Base-by-base conservation (phyloP, 2,797 vertebrate species). In the Toxotes lorentzi region DNA sequence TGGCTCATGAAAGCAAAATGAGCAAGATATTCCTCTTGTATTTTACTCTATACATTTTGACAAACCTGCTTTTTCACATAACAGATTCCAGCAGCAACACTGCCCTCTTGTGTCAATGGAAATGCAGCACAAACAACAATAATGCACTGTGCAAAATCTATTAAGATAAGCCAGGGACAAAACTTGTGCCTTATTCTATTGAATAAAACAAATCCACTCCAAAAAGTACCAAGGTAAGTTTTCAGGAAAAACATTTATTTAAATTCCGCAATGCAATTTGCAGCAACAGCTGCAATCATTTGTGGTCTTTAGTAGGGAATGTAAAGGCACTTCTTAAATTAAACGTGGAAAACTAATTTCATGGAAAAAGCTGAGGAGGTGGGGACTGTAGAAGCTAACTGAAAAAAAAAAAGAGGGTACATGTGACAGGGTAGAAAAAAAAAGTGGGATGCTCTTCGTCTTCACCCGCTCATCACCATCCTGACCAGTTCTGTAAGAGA, bases 391-490 rank as follows among this genome's bases (percentile, higher is more conserved):
- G 59, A 88, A 86, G 87, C 79, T 58, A 89, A 88, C 77, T 88
- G 79, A 30, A 30, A 30, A 30, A n/a, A 57, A 90, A 90, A 82
- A 85, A 78, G 35, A 79, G 38, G 79, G 74, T 72, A 78, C 43
- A 76, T 48, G 70, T 87, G 82, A 86, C 56, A 77, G 43, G 68
- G 70, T 79, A 73, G 72, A 67, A 27, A 70, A 60, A 70, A 78
- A 83, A 66, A 66, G 65, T 38, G 47, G 45, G 82, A 71, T 45
- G 80, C 24, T 91, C 89, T 72, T 84, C 48, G 61, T 93, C 94
- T 94, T 96, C 93, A 96, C 58, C 95, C 95, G 27, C 90, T 96
- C 95, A 96, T 96, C 84, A 96, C 95, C 95, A 95, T 95, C 91
- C 93, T 93, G 88, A 96, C 95, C 51, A 96, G 93, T 79, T 96